These are phyloP conservation scores for Macroramphosus scolopax DNA, from an alignment of 2,797 vertebrate genomes.

Conservation along the genomic window DNA sequence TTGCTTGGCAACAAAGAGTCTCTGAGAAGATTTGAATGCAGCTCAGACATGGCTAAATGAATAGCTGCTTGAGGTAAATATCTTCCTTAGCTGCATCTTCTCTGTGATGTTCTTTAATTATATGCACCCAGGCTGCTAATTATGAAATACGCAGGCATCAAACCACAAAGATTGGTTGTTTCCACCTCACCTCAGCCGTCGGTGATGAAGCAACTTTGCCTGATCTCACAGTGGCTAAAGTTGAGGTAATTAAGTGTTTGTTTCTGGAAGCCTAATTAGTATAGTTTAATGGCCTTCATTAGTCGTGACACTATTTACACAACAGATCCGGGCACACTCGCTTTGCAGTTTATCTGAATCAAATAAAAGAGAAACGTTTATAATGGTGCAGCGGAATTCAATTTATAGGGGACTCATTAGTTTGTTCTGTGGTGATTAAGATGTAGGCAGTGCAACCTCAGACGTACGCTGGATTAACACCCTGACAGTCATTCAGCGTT, in stretches of 20 bases:
- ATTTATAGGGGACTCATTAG: constrained; percentile 10
- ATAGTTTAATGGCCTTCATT: constrained; percentile 72
- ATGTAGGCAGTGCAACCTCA: no score
- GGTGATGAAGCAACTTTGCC: constrained; percentile 42
- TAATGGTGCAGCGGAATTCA: constrained; percentile 7
- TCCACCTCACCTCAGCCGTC: constrained; percentile 41
- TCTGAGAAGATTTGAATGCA: constrained; percentile 74
- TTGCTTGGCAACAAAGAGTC: constrained; percentile 81
- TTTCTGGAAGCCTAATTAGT: constrained; percentile 72
- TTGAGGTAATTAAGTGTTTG: no score
- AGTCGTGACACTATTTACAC: constrained; percentile 56
- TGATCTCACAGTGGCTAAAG: constrained; percentile 43
- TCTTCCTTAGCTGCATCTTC: constrained; percentile 56
- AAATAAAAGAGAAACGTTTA: constrained; percentile 23
- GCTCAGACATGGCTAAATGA: constrained; percentile 69
- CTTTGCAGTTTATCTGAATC: constrained; percentile 44
- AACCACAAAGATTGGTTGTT: constrained; percentile 41
- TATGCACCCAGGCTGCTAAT: constrained; percentile 42
- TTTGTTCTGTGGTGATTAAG: no score
- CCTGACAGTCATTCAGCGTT: constrained; percentile 10
- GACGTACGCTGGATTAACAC: constrained; percentile 14
- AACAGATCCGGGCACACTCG: constrained; percentile 41
- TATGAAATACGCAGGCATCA: constrained; percentile 47
- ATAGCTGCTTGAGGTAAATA: constrained; percentile 73
- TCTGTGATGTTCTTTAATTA: constrained; percentile 67